These are phyloP conservation scores for Aphrophora alni DNA, from an alignment of 2,888 invertebrate genomes.

Conservation along the genomic window DNA sequence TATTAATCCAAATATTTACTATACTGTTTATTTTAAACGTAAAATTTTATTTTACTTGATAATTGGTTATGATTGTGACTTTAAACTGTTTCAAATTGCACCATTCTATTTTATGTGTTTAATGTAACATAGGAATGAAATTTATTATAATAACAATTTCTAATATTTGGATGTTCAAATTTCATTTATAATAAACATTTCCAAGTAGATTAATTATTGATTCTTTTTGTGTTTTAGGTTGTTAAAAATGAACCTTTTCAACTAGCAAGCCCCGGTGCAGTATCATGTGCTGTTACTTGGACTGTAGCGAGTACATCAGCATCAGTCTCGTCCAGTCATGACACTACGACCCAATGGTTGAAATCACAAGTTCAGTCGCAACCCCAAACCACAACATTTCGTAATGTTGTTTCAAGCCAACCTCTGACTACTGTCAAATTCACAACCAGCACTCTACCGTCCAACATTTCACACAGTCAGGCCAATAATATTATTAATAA, in stretches of 20 bases:
- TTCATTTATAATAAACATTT: too few species aligned
- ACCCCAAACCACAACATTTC: background rate
- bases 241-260: constrained; percentile 43
- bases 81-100: too few species aligned
- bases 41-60: too few species aligned
- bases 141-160: too few species aligned
- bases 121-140: too few species aligned
- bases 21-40: too few species aligned
- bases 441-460: constrained; percentile 6
- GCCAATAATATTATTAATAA: background rate
- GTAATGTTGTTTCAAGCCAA: constrained; percentile 24
- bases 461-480: background rate
- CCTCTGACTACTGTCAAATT: constrained; percentile 15
- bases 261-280: constrained; percentile 38
- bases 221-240: too few species aligned
- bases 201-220: too few species aligned
- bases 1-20: too few species aligned
- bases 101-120: too few species aligned
- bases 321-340: background rate
- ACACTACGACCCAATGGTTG: background rate
- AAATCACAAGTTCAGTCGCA: background rate
- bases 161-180: too few species aligned
- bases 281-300: constrained; percentile 35
- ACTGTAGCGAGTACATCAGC: constrained; percentile 17
- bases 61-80: too few species aligned